Percentiles rank a stretch among this genome's conserved stretches.
These are phyloP conservation scores for Napeogenes sylphis DNA, from an alignment of 2,888 invertebrate species.

Conservation along the genomic window DNA sequence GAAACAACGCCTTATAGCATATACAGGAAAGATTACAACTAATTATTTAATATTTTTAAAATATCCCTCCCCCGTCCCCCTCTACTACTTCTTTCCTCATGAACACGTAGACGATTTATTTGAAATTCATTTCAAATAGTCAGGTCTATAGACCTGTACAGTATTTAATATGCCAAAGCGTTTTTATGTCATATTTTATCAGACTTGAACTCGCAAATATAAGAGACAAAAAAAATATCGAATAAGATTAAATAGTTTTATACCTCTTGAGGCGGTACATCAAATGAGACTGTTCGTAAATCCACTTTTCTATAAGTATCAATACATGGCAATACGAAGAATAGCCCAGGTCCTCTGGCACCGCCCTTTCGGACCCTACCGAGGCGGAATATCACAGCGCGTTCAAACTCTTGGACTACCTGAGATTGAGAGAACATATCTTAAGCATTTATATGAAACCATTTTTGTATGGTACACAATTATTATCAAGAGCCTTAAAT, in stretches of 20 bases:
- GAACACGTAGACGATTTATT: too few relatives aligned
- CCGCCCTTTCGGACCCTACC: conserved; percentile 87
- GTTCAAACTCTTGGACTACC: conserved; percentile 92
- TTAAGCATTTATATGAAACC: background rate
- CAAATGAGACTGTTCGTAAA: conserved; percentile 94
- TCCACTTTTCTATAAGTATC: conserved; percentile 96
- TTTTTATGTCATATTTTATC: too few relatives aligned
- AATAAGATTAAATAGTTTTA: conserved; percentile 22
- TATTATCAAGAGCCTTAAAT: conserved; percentile 6
- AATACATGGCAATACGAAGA: conserved; percentile 96
- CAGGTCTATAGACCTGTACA: too few relatives aligned
- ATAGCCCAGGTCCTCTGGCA: conserved; percentile 91
- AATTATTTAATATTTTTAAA: too few relatives aligned
- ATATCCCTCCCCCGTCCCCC: too few relatives aligned
- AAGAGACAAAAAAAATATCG: too few relatives aligned
- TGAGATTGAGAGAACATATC: conserved; percentile 39
- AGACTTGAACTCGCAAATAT: too few relatives aligned
- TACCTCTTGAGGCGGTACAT: conserved; percentile 98
- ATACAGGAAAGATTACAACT: too few relatives aligned
- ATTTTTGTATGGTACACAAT: background rate
- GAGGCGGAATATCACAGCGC: conserved; percentile 92
- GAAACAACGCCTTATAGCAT: too few relatives aligned
- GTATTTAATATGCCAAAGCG: too few relatives aligned
- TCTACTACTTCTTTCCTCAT: too few relatives aligned
- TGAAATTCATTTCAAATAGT: too few relatives aligned